Conservation (phyloP, 2,888 invertebrate species). For the Andrena bucephala region DNA sequence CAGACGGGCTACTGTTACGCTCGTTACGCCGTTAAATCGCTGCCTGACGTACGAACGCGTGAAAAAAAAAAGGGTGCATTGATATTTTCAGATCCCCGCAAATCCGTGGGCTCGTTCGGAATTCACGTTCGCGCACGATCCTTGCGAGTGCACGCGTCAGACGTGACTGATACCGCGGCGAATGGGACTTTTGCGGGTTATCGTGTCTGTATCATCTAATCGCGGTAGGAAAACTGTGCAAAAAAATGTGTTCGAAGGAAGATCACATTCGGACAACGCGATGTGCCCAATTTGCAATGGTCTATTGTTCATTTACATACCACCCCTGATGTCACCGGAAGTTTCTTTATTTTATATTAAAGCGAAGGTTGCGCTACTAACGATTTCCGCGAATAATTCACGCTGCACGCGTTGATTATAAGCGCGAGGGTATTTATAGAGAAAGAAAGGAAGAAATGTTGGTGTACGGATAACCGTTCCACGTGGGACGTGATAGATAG, state of each 20-base stretch:
- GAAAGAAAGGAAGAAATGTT: conserved; percentile 2
- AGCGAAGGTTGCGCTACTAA: neutral
- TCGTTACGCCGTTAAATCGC: conserved; percentile 55
- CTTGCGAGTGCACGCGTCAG: neutral
- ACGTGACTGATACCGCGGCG: conserved; percentile 10
- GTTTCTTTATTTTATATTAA: neutral
- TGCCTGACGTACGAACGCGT: conserved; percentile 4
- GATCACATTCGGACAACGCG: neutral
- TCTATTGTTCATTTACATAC: too few relatives aligned
- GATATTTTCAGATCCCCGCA: conserved; percentile 48
- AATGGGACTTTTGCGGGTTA: neutral
- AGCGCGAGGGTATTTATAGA: conserved; percentile 26
- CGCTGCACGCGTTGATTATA: conserved; percentile 46
- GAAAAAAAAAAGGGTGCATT: conserved; percentile 14
- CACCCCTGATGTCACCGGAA: too few relatives aligned
- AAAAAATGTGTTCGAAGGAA: neutral
- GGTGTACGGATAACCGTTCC: conserved; percentile 30
- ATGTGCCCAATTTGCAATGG: too few relatives aligned
- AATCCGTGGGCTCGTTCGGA: conserved; percentile 22
- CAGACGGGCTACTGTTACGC: conserved; percentile 49
- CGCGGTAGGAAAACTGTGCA: neutral
- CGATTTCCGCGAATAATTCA: conserved; percentile 41
- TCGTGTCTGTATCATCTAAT: neutral
- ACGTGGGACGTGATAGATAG: conserved; percentile 58
- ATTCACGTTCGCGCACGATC: neutral